Evolutionary conservation across 2,113 vertebrate species (phyloP).

Genomic region (Gorsachius goisagi): DNA sequence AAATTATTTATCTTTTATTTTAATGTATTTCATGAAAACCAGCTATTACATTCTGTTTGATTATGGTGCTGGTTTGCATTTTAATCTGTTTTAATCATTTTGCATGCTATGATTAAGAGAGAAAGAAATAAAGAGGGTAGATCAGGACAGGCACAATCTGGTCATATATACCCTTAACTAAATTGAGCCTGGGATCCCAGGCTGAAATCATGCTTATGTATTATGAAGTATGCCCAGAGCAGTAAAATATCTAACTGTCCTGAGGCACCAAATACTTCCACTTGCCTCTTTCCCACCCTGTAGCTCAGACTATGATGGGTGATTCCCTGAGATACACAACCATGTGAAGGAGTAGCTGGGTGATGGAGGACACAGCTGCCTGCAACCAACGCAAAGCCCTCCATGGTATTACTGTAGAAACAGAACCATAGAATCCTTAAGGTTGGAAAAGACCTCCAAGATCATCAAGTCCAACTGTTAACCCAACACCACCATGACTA

Average conservation of each 20-base stretch:
- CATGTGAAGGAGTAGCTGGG: background rate
- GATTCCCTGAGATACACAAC: background rate
- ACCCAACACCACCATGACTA: no score
- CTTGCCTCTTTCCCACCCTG: background rate
- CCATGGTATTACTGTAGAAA: background rate
- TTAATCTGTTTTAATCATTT: background rate
- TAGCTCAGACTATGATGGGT: background rate
- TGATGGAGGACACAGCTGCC: background rate
- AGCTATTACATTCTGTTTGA: background rate
- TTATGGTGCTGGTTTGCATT: background rate
- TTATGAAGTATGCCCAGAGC: background rate
- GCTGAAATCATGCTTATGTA: accelerated
- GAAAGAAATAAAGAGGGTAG: background rate
- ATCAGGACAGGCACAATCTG: background rate
- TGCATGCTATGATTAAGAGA: background rate
- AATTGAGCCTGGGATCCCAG: background rate
- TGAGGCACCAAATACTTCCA: background rate
- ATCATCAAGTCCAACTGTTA: no score
- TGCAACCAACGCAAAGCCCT: background rate
- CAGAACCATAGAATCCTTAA: no score
- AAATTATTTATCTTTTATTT: conserved; percentile 20
- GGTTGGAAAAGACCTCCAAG: no score
- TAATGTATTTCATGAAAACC: background rate
- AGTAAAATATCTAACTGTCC: background rate
- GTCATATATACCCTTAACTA: background rate